These are phyloP conservation scores for Microcaecilia unicolor DNA, from an alignment of 2,797 vertebrate species.

Conservation along the genomic window DNA sequence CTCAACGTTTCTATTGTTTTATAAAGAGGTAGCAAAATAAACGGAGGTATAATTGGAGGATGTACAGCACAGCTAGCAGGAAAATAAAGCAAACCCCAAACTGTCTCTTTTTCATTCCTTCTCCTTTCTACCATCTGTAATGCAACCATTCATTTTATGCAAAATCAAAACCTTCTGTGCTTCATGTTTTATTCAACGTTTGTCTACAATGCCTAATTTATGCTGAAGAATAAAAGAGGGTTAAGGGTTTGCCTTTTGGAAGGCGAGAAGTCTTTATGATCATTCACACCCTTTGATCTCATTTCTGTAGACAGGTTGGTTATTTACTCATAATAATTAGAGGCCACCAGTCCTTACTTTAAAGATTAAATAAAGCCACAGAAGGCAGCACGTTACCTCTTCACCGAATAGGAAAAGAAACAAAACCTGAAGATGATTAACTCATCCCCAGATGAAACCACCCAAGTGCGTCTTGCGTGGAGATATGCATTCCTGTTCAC, in stretches of 20 bases:
- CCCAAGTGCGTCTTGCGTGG: no score
- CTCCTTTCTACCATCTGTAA: slow-evolving; percentile 33
- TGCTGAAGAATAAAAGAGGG: slow-evolving; percentile 27
- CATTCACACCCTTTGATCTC: slow-evolving; percentile 35
- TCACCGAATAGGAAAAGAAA: no score
- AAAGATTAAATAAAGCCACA: slow-evolving; percentile 21
- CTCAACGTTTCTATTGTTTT: no score
- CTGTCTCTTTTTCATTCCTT: slow-evolving; percentile 32
- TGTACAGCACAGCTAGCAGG: slow-evolving; percentile 18
- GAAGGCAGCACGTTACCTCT: no score
- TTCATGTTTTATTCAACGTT: slow-evolving; percentile 35
- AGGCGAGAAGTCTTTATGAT: slow-evolving; percentile 28
- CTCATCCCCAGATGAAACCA: no score
- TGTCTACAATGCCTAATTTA: slow-evolving; percentile 43
- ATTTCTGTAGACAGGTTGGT: slow-evolving; percentile 27
- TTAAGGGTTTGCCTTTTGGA: slow-evolving; percentile 27
- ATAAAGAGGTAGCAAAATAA: no score
- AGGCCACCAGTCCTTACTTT: slow-evolving; percentile 24
- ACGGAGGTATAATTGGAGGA: no score
- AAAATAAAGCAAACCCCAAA: slow-evolving; percentile 13
- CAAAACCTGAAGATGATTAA: no score
- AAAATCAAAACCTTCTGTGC: slow-evolving; percentile 38
- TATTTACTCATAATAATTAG: slow-evolving; percentile 29
- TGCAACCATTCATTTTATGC: slow-evolving; percentile 28
- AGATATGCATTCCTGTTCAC: no score